Percentiles rank a stretch among this genome's conserved stretches.
Conservation (phyloP, 2,888 invertebrate genomes). For the Dasysyrphus tricinctus region DNA sequence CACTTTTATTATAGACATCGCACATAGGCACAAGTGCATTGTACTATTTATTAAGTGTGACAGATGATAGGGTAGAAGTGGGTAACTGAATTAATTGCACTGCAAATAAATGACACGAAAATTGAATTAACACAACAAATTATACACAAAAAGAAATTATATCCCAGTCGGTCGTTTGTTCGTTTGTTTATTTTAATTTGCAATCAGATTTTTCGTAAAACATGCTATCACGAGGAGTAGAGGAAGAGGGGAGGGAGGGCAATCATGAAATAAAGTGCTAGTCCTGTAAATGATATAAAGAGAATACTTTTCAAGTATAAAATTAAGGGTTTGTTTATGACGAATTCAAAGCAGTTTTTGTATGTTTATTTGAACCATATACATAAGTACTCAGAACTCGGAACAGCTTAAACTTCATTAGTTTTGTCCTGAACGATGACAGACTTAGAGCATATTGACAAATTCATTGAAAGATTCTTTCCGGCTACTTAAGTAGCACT, state of each 20-base stretch:
- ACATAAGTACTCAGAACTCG: no score
- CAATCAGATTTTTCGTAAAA: neutral
- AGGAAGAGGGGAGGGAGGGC: neutral
- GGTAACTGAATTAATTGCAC: slow-evolving; percentile 27
- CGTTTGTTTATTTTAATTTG: neutral
- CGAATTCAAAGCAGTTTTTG: no score
- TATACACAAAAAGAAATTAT: slow-evolving; percentile 7
- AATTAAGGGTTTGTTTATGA: no score
- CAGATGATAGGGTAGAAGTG: slow-evolving; percentile 3
- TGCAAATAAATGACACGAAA: slow-evolving; percentile 58
- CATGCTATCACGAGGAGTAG: neutral
- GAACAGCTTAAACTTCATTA: no score
- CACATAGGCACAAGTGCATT: slow-evolving; percentile 42
- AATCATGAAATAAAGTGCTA: neutral
- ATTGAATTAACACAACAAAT: slow-evolving; percentile 58
- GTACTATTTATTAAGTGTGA: slow-evolving; percentile 52
- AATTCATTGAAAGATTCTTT: no score
- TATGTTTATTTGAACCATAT: no score
- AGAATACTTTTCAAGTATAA: no score
- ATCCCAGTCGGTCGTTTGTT: neutral
- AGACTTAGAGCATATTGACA: no score
- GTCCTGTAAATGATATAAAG: neutral
- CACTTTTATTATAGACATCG: slow-evolving; percentile 4
- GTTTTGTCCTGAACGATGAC: no score
- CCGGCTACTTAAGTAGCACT: no score